Evolutionary conservation across 2,888 invertebrate species (phyloP), one percentile per base, ranked within the genome.

Genomic region (Drosophila kuntzei): DNA sequence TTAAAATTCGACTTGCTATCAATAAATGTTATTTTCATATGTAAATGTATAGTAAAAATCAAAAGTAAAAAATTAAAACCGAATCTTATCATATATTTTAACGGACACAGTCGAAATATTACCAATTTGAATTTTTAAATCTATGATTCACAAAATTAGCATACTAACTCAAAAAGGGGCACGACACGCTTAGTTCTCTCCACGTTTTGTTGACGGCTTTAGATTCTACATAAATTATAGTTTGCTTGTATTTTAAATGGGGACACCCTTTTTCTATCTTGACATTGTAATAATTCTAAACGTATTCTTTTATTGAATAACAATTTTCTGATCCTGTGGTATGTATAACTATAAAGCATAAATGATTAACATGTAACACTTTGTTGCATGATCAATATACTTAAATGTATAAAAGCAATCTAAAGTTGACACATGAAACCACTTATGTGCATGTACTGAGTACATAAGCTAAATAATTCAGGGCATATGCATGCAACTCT

Each of bases 111-210:
- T n/a, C 22, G 16, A 37, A 51, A 25, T 25, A n/a, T 3, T 1
- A 0, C 16, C 29, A 4, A 6, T 18, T 18, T 47, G 18, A 46
- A 27, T 46, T 27, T 27, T 9, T 9, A 8, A 25, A 27, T 32
- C n/a, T n/a, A 1, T 29, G 29, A 49, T 34, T 34, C 34, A 49
- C 18, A 12, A 22, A 8, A 49, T 49, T 49, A 49, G n/a, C 49
- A 49, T 49, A 49, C 2, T 14, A 20, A 3, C n/a, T 14, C n/a
- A 34, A 11, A 22, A 49, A 11, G 37, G 25, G 34, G 51, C 37
- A 16, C 37, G 51, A 37, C 37, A 7, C 8, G 14, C 11, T 51
- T 22, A 18, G 29, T 12, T 18, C 12, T 11, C 2, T 16, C 3
- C 3, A 29, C 16, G 20, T 12, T 47, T 25, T 27, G 25, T 44